Percentiles rank a stretch among this genome's conserved stretches.
These are phyloP conservation scores for Eclectus roratus DNA, from an alignment of 2,113 vertebrate species.

Conservation along the genomic window DNA sequence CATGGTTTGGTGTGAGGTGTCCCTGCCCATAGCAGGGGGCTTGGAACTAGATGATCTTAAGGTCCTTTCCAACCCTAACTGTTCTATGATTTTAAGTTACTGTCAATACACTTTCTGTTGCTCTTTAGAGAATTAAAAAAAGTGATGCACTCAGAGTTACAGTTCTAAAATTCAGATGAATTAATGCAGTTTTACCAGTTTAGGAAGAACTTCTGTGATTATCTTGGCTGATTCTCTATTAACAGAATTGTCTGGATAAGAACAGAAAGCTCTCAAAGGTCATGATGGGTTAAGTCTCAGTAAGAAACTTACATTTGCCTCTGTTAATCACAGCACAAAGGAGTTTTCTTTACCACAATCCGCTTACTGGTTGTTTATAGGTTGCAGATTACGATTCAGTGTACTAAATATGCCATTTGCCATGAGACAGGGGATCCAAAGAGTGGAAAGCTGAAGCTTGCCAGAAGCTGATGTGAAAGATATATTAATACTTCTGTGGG, in stretches of 20 bases:
- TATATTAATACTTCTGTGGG: neutral
- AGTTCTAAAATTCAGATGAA: neutral
- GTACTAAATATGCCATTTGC: neutral
- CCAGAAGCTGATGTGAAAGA: neutral
- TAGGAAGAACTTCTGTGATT: neutral
- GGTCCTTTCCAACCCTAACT: too few species aligned
- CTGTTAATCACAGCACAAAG: neutral
- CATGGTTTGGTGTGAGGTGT: too few species aligned
- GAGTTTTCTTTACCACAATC: neutral
- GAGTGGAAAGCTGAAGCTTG: neutral
- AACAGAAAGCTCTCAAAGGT: constrained; percentile 10
- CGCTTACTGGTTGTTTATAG: neutral
- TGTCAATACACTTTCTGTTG: neutral
- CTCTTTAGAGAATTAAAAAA: neutral
- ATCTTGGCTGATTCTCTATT: neutral
- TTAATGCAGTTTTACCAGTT: neutral
- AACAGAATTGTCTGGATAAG: neutral
- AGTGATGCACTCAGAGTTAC: neutral
- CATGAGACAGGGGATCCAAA: neutral
- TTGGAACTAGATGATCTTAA: too few species aligned
- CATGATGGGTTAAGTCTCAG: neutral
- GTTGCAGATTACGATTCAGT: neutral
- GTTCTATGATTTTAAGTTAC: neutral
- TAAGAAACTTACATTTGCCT: constrained; percentile 25
- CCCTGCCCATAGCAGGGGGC: too few species aligned